Evolutionary conservation across 2,797 vertebrate genomes (phyloP), one percentile per base, ranked within the genome.

Genomic region (Manis crassicaudata): DNA sequence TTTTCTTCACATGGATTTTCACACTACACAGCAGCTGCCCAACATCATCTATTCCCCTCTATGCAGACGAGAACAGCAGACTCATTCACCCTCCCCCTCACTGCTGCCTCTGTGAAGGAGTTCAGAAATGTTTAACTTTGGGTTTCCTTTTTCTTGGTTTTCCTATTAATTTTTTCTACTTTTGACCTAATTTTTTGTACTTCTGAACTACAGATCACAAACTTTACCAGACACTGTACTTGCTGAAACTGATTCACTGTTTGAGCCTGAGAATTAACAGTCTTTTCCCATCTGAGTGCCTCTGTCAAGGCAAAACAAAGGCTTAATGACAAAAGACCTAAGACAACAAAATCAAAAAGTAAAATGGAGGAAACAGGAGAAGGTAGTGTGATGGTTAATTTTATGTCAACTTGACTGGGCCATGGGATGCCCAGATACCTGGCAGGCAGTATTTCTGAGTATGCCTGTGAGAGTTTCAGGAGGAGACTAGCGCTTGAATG

Each of bases 1-100:
- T 86, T 94, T 84, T 77, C 70, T 87, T 96, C 96, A 92, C 91
- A 67, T 65, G 68, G 46, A 56, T 65, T 88, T 86, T 87, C 70
- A 37, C 40, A 50, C 58, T 60, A n/a, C 56, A 70, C 8, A 73
- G 92, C 54, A 35, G 16, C 79, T 50, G 43, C 89, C 85, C 70
- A 37, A 65, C 79, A 68, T 88, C 73, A 85, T 77, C 67, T 63
- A 13, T 54, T 83, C 37, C 88, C 63, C 56, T 79, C 72, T 87
- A 43, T 46, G 88, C 95, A 58, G 43, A 75, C 46, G 56, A 56
- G 60, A 76, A 62, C 13, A 25, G 16, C 20, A 29, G n/a, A 40
- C 56, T 92, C 76, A 5, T 21, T 68, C 35, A 7, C 50, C 21
- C 25, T 75, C 72, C 7, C 6, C 27, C 43, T 35, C n/a, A 50